These are phyloP conservation scores for Steinernema khuongi DNA, from an alignment of 1,140 invertebrate genomes.

Conservation along the genomic window DNA sequence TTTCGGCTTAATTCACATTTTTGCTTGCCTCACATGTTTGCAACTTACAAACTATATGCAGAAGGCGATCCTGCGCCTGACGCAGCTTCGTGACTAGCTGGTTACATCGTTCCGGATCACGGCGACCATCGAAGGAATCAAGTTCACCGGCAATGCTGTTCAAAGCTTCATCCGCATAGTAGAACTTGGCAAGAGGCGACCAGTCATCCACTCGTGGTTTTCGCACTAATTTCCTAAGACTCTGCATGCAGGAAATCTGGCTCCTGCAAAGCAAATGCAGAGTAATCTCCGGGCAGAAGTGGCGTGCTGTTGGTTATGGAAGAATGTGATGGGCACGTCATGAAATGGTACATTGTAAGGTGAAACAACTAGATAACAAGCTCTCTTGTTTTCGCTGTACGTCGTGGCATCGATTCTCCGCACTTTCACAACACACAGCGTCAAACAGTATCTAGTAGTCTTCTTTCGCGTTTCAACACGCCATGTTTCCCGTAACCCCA, in stretches of 20 bases:
- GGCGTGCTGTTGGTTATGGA: no score
- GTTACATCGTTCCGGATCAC: constrained; percentile 91
- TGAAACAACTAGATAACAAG: no score
- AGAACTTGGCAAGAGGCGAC: constrained; percentile 82
- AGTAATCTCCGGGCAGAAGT: no score
- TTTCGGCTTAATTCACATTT: constrained; percentile 74
- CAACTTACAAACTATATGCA: constrained; percentile 54
- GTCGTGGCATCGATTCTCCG: no score
- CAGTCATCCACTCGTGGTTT: constrained; percentile 57
- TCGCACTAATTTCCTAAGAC: constrained; percentile 54
- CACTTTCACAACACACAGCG: no score
- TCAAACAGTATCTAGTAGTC: no score
- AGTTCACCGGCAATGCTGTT: constrained; percentile 79
- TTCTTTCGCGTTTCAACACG: no score
- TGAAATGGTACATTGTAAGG: no score
- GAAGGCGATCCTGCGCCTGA: constrained; percentile 63
- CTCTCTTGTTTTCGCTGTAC: no score
- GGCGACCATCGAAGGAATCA: constrained; percentile 94
- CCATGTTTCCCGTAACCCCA: no score
- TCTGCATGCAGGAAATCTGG: constrained; percentile 43
- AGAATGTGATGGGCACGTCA: no score
- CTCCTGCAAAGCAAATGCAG: background rate
- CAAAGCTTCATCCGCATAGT: constrained; percentile 86
- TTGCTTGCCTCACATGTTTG: background rate
- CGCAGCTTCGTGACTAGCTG: constrained; percentile 85